Percentiles rank a stretch among this genome's conserved stretches.
These are phyloP conservation scores for Campoletis sonorensis DNA, from an alignment of 1,140 invertebrate species.

Conservation along the genomic window DNA sequence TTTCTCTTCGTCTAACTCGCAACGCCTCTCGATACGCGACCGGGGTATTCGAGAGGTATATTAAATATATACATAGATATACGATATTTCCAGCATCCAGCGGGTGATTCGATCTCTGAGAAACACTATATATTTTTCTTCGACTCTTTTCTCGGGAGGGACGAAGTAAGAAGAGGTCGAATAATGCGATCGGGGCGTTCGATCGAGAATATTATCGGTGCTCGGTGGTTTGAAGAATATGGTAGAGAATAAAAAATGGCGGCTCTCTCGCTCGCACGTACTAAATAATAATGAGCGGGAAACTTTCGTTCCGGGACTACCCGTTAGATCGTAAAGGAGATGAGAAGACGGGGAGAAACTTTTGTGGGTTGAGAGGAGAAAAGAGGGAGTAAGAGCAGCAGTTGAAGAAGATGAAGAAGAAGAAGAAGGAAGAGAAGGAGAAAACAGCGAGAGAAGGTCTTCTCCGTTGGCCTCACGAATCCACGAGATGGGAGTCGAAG, in stretches of 20 bases:
- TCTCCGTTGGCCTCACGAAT: constrained; percentile 14
- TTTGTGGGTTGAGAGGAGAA: constrained; percentile 37
- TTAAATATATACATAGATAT: neutral
- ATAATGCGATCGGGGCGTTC: neutral
- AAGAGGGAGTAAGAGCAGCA: constrained; percentile 47
- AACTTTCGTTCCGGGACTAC: constrained; percentile 42
- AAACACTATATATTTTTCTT: neutral
- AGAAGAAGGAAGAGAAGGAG: constrained; percentile 50
- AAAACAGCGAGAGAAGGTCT: neutral
- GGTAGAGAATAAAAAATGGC: too few species aligned
- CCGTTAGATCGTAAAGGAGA: constrained; percentile 48
- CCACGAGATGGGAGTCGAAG: constrained; percentile 67
- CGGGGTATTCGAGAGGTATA: neutral
- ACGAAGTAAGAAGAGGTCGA: too few species aligned
- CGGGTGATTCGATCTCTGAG: constrained; percentile 25
- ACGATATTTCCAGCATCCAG: constrained; percentile 11
- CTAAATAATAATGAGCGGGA: neutral
- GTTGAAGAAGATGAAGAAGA: constrained; percentile 40
- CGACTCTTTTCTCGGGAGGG: neutral
- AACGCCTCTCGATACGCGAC: constrained; percentile 6
- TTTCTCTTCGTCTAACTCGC: constrained; percentile 12
- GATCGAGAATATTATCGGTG: too few species aligned
- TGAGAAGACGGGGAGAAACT: constrained; percentile 46
- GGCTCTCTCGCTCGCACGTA: too few species aligned
- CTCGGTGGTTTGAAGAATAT: neutral